Evolutionary conservation across 1,140 invertebrate species (phyloP), one percentile per base, ranked within the genome.

Genomic region (Meloidogyne hapla): DNA sequence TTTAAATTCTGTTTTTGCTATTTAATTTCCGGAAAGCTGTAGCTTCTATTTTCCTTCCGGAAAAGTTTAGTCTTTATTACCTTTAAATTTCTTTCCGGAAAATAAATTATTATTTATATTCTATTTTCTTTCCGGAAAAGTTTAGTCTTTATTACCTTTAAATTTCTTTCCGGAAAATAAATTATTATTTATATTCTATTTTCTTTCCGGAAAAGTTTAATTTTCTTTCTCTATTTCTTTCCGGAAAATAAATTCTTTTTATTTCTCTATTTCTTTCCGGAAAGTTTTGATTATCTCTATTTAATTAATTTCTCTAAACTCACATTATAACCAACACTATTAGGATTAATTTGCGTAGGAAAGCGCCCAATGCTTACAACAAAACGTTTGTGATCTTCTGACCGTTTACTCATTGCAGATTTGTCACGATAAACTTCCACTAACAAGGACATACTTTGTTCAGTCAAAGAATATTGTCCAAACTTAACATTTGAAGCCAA

Each of bases 311-410:
- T 2, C 15, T 42, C 18, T 48, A 45, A 56, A 65, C 66, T 61
- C 38, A 81, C 81, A 74, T 82, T 74, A 71, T 84, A 82, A 63
- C 74, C 74, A 45, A 79, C 81, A 69, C 81, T 82, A 66, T 82
- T 83, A 5, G 81, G 69, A 62, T 84, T 84, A 64, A 82, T 82
- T 67, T 77, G 66, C 12, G 81, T 81, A 25, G 81, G 81, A 56
- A 82, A 82, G 25, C 78, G 74, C 15, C 69, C 62, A 26, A 82
- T 82, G 40, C 74, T 82, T 23, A 79, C 82, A 33, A 81, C 75
- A 66, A 82, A 84, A 1, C 74, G 77, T 66, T 84, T 74, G 23
- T 63, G 63, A 28, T 74, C 64, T 26, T 78, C 80, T 13, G 76
- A 67, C 62, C 63, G 42, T 23, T 83, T 83, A 40, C 18, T n/a